Base-by-base conservation (phyloP, 2,888 invertebrate species). In the Apamea crenata region DNA sequence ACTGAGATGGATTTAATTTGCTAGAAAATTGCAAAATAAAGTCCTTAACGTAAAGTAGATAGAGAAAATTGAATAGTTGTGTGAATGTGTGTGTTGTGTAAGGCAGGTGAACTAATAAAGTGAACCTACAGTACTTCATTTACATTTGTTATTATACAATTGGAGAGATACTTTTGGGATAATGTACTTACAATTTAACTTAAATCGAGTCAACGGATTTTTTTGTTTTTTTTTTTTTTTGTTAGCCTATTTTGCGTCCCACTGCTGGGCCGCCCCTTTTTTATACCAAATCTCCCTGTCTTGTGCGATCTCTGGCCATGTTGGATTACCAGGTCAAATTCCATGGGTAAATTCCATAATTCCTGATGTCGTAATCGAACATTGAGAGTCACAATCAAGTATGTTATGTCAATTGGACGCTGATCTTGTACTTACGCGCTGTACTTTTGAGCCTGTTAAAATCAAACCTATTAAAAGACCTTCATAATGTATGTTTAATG, bases 51-150 rank as follows among this genome's bases (percentile, higher is more conserved):
- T 36, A 36, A 68, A 68, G 14, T 36, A 18, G 61, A 36, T 29
- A 18, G 8, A 63, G 44, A 63, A 53, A 80, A 80, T 84, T 67
- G 2, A 68, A 68, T 80, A 44, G n/a, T 25, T 44, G 16, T 83
- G 50, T 50, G 21, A 82, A 63, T 75, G 44, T 36, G 76, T 63
- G 32, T 36, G 12, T 44, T 59, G 14, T 50, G 14, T n/a, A 0
- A n/a, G n/a, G 14, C 21, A 44, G 67, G 6, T 21, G 21, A 44
- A 77, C 18, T 65, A 36, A 44, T 36, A 65, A 10, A 36, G 21
- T 36, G 40, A 32, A 16, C 2, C 25, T 61, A 14, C 18, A 53
- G 14, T 53, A 77, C 29, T 32, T 44, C 2, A 29, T 44, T 63
- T 3, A n/a, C 5, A 40, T 12, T 32, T 59, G 47, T 29, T 18